phyloP scores from a whole-genome alignment of 2,888 invertebrate species.

The Ormia ochracea region DNA sequence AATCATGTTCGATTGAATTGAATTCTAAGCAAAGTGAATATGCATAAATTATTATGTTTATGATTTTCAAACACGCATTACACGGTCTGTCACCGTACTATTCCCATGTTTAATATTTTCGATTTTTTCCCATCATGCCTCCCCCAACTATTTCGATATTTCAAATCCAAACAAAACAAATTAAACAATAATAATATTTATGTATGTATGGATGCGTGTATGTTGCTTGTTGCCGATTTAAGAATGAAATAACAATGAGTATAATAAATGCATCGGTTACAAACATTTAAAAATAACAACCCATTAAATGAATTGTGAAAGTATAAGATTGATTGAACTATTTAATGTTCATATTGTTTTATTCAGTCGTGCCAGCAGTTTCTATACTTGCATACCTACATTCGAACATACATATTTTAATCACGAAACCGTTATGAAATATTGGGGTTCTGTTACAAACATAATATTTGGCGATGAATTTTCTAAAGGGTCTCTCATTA shows the following conservation, averaged over 20 bases:
- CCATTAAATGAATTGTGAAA: not conserved
- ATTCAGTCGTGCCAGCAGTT: not conserved
- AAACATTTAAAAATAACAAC: not conserved
- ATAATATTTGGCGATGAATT: too few species aligned
- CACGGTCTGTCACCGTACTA: conserved; percentile 76
- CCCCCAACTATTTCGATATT: conserved; percentile 3
- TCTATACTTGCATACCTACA: not conserved
- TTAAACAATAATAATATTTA: too few species aligned
- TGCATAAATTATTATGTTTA: conserved; percentile 49
- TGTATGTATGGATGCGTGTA: not conserved
- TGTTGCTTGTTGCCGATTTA: too few species aligned
- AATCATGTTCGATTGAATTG: conserved; percentile 43
- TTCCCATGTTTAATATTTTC: not conserved
- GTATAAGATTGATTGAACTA: conserved; percentile 17
- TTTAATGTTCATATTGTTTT: not conserved
- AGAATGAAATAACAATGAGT: not conserved
- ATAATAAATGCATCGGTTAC: not conserved
- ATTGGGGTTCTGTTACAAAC: too few species aligned
- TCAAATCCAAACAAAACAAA: too few species aligned
- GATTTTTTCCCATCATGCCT: not conserved
- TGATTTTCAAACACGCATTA: conserved; percentile 72
- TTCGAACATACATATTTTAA: not conserved
- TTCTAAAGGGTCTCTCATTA: too few species aligned
- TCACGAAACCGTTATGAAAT: not conserved
- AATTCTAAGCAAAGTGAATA: conserved; percentile 49